Base-by-base conservation (phyloP, 1,140 invertebrate species). In the Tetramorium alpestre region DNA sequence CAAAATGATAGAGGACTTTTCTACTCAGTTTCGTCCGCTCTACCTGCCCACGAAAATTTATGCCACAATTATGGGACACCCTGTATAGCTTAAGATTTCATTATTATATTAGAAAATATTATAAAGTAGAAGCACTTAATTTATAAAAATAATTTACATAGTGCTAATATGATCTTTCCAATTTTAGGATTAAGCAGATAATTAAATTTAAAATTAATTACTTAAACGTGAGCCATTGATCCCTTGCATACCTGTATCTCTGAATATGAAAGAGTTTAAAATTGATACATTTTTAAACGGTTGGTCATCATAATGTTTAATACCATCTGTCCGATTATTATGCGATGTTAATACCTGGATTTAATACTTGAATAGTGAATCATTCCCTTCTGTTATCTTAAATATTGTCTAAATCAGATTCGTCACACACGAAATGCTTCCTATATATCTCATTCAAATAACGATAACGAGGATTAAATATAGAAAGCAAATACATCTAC, bases 201-300 rank as follows among this genome's bases (percentile, higher is more conserved):
- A 18, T 56, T 56, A 38, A 58, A 75, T 38, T 16, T 58, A 10
- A 3, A 1, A 58, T 25, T n/a, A 64, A 77, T 33, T 33, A 49
- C 16, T 25, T 44, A 64, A 28, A 33, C 28, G n/a, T n/a, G 5
- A 78, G n/a, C 1, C 6, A 80, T 80, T 64, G 62, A 80, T 80
- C n/a, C 2, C 7, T 67, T 47, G 38, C 6, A 60, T 25, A 22
- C 6, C 18, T 38, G 11, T 2, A 69, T 69, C 7, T 41, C 8
- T 16, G 4, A 81, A 67, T 51, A 80, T 47, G 3, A 47, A 49
- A 65, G 22, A 67, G 47, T 62, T 81, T 69, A 41, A 67, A 67
- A 41, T 11, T 69, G 13, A 69, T 41, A n/a, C 25, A 67, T 38
- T 51, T 65, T 54, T 54, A 54, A 81, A 25, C 16, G 11, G 18